A percentile compares a stretch with the other conserved stretches of the same genome.
Conservation (phyloP, 2,888 invertebrate species). For the Mythimna albipuncta region DNA sequence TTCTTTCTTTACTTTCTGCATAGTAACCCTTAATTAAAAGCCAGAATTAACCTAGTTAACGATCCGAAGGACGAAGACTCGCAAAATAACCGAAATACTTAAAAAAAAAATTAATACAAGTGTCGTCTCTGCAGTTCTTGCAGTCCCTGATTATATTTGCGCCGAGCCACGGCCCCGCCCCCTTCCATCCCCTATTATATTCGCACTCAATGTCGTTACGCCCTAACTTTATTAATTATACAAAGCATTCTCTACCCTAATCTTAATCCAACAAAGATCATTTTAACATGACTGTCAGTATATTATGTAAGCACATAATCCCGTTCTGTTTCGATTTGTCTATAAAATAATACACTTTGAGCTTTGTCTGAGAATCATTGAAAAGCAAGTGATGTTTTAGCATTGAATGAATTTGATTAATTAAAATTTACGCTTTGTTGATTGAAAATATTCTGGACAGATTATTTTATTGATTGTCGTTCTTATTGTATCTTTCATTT, state of each 20-base stretch:
- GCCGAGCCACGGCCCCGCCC: constrained; percentile 87
- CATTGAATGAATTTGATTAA: constrained; percentile 88
- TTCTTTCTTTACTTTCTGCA: too few species aligned
- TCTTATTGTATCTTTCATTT: not conserved
- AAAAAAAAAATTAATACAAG: not conserved
- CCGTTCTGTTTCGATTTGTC: constrained; percentile 83
- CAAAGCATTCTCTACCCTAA: constrained; percentile 67
- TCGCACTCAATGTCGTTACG: constrained; percentile 70
- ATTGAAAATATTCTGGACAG: constrained; percentile 68
- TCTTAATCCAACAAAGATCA: not conserved
- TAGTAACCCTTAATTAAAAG: too few species aligned
- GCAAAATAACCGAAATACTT: not conserved
- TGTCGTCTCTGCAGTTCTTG: constrained; percentile 67
- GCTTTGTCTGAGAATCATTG: constrained; percentile 88
- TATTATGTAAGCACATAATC: constrained; percentile 78
- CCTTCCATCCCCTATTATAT: constrained; percentile 89
- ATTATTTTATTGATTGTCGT: constrained; percentile 24
- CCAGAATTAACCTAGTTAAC: too few species aligned
- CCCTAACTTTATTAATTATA: constrained; percentile 64
- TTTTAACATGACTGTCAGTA: constrained; percentile 40
- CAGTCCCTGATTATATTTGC: constrained; percentile 90
- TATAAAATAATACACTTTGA: constrained; percentile 90
- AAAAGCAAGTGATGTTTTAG: constrained; percentile 88
- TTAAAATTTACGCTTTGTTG: constrained; percentile 82
- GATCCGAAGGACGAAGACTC: not conserved